Evolutionary conservation across 2,797 vertebrate genomes (phyloP), one percentile per base, ranked within the genome.

Genomic region (Epinephelus coioides): DNA sequence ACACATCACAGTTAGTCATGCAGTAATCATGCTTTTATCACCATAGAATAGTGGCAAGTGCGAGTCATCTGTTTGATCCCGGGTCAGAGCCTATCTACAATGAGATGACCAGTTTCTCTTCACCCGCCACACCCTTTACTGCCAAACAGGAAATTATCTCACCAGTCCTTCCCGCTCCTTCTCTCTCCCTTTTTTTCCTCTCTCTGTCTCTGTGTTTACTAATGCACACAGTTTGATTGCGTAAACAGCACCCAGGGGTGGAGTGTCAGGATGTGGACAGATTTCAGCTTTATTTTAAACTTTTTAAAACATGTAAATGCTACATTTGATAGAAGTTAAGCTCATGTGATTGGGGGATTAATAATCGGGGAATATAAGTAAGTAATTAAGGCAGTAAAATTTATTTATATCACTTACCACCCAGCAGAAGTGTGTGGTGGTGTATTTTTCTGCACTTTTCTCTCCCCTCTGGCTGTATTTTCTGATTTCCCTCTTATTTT

Each of bases 101-200:
- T 64, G 21, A 81, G 57, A 85, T 73, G 82, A 61, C 73, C 70
- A 65, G 60, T 81, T 88, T 89, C 66, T 69, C 69, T 66, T 72
- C 17, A 72, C 44, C 79, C 40, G 73, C 75, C 78, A 76, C 78
- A 60, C 79, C 82, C 38, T 43, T 69, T 69, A 53, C 66, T 50
- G 79, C 54, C 64, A 90, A 90, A 91, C 88, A 91, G 91, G 93
- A 94, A 86, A 83, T 90, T 34, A 92, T 73, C 82, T 94, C 86
- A 92, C 19, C 71, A n/a, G 40, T 50, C 53, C 75, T 38, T 47
- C 68, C 30, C 30, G 40, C 50, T 11, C 49, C 67, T 30, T 8
- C 19, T 7, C 49, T 6, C 15, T 19, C 46, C 59, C 53, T 7
- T 13, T 74, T 47, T 46, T 67, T 56, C 64, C 64, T 23, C 67